Conservation (phyloP, 2,113 vertebrate species). For the Alligator mississippiensis region DNA sequence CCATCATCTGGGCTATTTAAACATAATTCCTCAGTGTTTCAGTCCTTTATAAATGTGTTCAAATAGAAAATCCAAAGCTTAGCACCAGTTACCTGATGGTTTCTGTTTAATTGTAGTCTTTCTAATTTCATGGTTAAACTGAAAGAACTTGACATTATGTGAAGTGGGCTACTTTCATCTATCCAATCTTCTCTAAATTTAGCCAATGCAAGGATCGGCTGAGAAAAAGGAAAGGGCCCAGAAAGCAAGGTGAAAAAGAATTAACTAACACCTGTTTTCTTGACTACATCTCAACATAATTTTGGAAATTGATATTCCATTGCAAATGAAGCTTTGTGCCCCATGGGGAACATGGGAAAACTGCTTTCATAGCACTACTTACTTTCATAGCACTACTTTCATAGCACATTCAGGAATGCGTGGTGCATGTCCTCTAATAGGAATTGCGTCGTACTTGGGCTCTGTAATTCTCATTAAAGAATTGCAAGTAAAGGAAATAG, state of each 20-base stretch:
- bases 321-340: neutral
- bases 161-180: neutral
- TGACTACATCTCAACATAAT: neutral
- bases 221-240: neutral
- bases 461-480: neutral
- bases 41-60: neutral
- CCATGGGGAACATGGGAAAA: neutral
- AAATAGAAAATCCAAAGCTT: neutral
- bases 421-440: neutral
- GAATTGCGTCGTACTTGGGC: neutral
- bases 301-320: neutral
- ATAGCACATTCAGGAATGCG: neutral
- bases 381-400: neutral
- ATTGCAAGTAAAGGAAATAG: neutral
- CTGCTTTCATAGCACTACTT: neutral
- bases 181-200: neutral
- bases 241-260: neutral
- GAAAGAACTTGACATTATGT: neutral
- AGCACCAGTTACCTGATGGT: neutral
- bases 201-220: neutral
- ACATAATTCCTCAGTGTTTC: neutral
- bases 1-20: too few species aligned
- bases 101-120: neutral
- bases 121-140: neutral
- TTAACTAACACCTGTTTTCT: neutral